These are phyloP conservation scores for Neodiprion virginianus DNA, from an alignment of 1,140 invertebrate genomes.

Conservation along the genomic window DNA sequence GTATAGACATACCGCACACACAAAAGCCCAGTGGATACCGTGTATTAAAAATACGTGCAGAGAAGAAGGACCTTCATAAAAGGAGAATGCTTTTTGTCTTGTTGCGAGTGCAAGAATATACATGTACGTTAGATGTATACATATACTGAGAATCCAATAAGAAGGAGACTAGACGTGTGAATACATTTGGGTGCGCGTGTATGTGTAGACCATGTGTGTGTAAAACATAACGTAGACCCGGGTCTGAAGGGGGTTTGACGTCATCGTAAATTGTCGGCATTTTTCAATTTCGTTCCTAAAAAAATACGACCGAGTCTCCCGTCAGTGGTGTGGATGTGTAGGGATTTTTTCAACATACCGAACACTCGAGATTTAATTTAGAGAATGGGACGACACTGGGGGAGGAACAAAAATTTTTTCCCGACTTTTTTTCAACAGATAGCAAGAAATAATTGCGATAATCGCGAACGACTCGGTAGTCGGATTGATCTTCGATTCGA, in stretches of 20 bases:
- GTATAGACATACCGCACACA: not conserved
- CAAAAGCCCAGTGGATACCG: no score
- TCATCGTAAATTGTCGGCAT: slow-evolving; percentile 26
- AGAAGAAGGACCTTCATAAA: slow-evolving; percentile 14
- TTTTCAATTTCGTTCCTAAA: slow-evolving; percentile 26
- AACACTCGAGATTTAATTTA: no score
- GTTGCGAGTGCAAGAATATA: not conserved
- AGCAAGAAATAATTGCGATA: not conserved
- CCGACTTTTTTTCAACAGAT: not conserved
- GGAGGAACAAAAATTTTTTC: not conserved
- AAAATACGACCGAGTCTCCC: not conserved
- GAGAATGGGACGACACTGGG: no score
- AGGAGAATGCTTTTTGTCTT: slow-evolving; percentile 25
- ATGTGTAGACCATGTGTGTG: no score
- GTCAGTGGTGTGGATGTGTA: not conserved
- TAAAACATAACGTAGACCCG: no score
- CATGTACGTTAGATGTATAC: not conserved
- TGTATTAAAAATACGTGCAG: not conserved
- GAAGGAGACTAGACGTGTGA: slow-evolving; percentile 7
- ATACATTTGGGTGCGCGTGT: not conserved
- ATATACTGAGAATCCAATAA: slow-evolving; percentile 20
- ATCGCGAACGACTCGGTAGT: not conserved
- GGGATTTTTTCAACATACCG: no score
- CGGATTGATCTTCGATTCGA: not conserved
- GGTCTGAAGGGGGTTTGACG: slow-evolving; percentile 4